phyloP scores from a whole-genome alignment of 2,113 vertebrate genomes.

The Mesembrinibis cayennensis region DNA sequence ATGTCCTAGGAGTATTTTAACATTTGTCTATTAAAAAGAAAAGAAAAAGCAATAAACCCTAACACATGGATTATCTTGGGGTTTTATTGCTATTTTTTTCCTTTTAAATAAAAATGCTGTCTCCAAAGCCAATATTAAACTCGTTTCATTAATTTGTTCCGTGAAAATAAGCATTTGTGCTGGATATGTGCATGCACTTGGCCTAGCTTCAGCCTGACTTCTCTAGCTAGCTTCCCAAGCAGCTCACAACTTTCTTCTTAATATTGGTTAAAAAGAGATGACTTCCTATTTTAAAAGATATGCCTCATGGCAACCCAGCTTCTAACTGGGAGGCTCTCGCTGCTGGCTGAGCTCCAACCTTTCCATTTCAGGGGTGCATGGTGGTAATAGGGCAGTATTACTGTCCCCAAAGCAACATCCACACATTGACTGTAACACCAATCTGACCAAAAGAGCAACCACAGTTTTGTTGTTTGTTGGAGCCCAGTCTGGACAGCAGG shows the following conservation, averaged over 20 bases:
- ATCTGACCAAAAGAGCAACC: background rate
- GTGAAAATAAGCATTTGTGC: background rate
- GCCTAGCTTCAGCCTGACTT: background rate
- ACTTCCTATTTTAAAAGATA: background rate
- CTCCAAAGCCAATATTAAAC: background rate
- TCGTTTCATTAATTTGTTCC: background rate
- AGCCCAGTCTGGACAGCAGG: background rate
- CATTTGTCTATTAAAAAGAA: background rate
- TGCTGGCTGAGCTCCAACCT: background rate
- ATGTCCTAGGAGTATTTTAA: background rate
- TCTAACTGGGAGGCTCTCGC: background rate
- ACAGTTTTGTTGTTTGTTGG: background rate
- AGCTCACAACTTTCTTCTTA: background rate
- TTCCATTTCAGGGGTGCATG: background rate
- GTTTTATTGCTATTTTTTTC: background rate
- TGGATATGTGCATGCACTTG: background rate
- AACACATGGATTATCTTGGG: background rate
- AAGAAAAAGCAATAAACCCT: background rate
- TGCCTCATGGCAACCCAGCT: background rate
- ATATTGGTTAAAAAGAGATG: background rate
- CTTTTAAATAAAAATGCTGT: background rate
- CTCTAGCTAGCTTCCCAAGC: background rate
- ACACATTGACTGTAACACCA: background rate
- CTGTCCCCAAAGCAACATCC: background rate
- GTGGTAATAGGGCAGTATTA: background rate